phyloP scores from a whole-genome alignment of 2,797 vertebrate species.

The Neosilurus mollespiculum region DNA sequence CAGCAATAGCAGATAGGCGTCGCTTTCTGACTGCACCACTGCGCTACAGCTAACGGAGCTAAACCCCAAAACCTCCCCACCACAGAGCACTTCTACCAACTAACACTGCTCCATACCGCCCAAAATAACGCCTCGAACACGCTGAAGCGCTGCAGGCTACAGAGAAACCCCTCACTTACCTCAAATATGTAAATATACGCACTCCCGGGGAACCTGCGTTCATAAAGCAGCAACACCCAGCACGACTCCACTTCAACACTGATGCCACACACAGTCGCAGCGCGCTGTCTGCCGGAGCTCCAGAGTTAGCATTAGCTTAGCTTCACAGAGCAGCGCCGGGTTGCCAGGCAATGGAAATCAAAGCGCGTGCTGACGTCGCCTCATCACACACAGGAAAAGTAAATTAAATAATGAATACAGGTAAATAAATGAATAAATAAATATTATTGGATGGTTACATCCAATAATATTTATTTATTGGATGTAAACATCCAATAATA shows the following conservation, averaged over 20 bases:
- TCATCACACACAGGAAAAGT: background rate
- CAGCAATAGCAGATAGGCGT: background rate
- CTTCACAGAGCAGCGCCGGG: slow-evolving; percentile 10
- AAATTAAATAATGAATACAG: too few relatives aligned
- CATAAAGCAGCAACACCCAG: background rate
- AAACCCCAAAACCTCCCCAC: background rate
- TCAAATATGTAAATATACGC: background rate
- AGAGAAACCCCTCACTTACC: background rate
- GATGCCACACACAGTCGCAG: background rate
- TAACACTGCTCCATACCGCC: background rate
- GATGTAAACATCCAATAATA: too few relatives aligned
- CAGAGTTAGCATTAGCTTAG: slow-evolving; percentile 27
- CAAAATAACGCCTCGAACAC: background rate
- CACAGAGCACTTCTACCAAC: background rate
- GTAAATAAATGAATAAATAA: background rate
- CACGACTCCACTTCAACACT: background rate
- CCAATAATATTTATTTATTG: too few relatives aligned
- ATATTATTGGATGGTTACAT: too few relatives aligned
- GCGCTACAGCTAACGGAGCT: slow-evolving; percentile 20
- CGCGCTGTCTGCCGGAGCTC: background rate
- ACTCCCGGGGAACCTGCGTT: too few relatives aligned
- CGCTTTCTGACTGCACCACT: slow-evolving; percentile 11
- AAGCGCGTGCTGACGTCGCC: slow-evolving; percentile 14
- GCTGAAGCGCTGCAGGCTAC: background rate
- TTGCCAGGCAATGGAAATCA: slow-evolving; percentile 42